phyloP scores from a whole-genome alignment of 2,888 invertebrate species.

The Polydrusus pterygomalis region DNA sequence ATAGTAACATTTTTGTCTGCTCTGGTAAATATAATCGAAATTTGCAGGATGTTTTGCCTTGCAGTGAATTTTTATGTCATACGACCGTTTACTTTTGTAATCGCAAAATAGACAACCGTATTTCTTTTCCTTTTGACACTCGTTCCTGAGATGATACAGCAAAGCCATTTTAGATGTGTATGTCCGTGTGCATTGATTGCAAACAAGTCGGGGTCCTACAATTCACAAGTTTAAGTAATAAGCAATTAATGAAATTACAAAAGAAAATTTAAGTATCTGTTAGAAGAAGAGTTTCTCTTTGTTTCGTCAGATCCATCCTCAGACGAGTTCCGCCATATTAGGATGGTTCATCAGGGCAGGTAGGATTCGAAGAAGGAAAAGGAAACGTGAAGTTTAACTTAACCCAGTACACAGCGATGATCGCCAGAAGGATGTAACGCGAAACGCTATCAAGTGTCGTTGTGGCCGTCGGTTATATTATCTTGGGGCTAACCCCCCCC shows the following conservation, averaged over 20 bases:
- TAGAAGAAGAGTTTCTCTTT: too few relatives aligned
- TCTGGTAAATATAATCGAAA: neutral
- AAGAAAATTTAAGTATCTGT: too few relatives aligned
- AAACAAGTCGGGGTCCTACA: constrained; percentile 29
- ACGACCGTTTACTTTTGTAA: constrained; percentile 48
- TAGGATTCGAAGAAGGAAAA: too few relatives aligned
- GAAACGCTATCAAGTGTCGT: too few relatives aligned
- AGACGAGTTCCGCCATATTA: too few relatives aligned
- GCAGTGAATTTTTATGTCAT: constrained; percentile 31
- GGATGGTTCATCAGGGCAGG: too few relatives aligned
- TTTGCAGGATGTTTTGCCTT: constrained; percentile 18
- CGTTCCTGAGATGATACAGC: constrained; percentile 81
- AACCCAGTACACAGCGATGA: too few relatives aligned
- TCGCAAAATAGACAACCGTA: constrained; percentile 47
- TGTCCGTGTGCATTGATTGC: constrained; percentile 79
- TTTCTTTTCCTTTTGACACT: constrained; percentile 75
- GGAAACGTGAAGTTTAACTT: too few relatives aligned
- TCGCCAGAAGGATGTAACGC: too few relatives aligned
- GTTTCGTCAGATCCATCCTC: too few relatives aligned
- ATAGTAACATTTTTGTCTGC: constrained; percentile 9
- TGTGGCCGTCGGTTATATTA: too few relatives aligned
- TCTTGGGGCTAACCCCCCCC: too few relatives aligned
- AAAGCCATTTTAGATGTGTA: constrained; percentile 84
- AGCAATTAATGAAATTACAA: neutral
- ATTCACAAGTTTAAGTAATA: constrained; percentile 5